phyloP scores from a whole-genome alignment of 1,140 invertebrate genomes.

The Zophobas morio region DNA sequence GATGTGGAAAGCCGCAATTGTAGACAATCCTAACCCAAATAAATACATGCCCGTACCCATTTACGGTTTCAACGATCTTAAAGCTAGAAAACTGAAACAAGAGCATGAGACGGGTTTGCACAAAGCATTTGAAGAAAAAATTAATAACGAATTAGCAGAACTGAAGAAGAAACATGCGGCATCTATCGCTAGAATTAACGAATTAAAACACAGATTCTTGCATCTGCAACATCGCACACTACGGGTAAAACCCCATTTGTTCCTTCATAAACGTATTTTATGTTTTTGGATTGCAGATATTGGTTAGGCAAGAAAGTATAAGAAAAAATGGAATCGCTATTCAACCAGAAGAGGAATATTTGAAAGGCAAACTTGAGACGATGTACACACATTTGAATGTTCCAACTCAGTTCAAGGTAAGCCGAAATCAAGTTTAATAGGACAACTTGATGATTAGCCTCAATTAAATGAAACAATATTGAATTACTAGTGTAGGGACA shows the following conservation, averaged over 20 bases:
- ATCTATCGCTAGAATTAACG: constrained; percentile 80
- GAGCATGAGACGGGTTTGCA: constrained; percentile 87
- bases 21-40: constrained; percentile 92
- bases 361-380: constrained; percentile 87
- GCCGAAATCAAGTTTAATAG: constrained; percentile 17
- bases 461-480: too few relatives aligned
- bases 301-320: constrained; percentile 89
- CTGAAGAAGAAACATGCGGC: constrained; percentile 81
- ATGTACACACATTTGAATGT: constrained; percentile 89
- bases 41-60: constrained; percentile 93
- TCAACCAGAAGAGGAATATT: constrained; percentile 90
- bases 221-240: constrained; percentile 85
- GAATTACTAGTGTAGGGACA: too few relatives aligned
- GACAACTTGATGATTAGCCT: too few relatives aligned
- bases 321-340: constrained; percentile 89
- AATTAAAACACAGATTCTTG: constrained; percentile 82
- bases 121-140: constrained; percentile 80
- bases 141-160: constrained; percentile 82
- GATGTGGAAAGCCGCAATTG: constrained; percentile 91
- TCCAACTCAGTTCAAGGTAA: constrained; percentile 92
- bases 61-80: constrained; percentile 89
- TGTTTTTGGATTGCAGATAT: constrained; percentile 72
- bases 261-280: too few relatives aligned
- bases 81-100: constrained; percentile 86
- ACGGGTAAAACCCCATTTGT: constrained; percentile 69